Conservation (phyloP, 2,113 vertebrate species). For the Cynocephalus volans region DNA sequence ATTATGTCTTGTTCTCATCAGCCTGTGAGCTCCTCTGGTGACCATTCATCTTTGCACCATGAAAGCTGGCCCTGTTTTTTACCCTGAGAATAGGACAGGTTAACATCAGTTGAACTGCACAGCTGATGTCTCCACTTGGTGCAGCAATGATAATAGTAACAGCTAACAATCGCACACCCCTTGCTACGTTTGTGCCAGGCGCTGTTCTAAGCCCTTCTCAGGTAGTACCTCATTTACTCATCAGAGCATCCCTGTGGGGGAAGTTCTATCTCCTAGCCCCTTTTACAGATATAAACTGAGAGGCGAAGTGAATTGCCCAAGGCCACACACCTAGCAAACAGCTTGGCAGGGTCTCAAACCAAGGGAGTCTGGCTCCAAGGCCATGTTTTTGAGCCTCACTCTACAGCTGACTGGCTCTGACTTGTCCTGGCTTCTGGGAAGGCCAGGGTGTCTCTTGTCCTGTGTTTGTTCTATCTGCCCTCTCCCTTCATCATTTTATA, state of each 20-base stretch:
- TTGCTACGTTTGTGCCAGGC: not conserved
- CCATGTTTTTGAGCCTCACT: not conserved
- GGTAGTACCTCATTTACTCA: not conserved
- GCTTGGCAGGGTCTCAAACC: not conserved
- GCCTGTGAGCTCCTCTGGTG: not conserved
- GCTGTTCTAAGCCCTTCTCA: not conserved
- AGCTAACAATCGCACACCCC: accelerated
- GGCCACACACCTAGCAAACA: not conserved
- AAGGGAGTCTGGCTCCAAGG: not conserved
- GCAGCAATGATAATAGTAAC: not conserved
- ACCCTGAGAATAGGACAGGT: not conserved
- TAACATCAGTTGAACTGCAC: not conserved
- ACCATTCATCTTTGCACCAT: not conserved
- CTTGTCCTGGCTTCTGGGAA: not conserved
- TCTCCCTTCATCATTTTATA: not conserved
- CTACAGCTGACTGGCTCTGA: not conserved
- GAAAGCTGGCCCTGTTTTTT: not conserved
- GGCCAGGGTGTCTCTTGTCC: not conserved
- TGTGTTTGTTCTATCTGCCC: not conserved
- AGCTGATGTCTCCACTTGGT: not conserved
- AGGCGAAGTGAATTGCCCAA: not conserved
- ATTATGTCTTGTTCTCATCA: not conserved
- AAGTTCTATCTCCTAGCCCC: not conserved
- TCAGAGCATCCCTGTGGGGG: not conserved
- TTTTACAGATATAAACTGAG: not conserved